phyloP scores from a whole-genome alignment of 2,888 invertebrate genomes.

The Tinea trinotella region DNA sequence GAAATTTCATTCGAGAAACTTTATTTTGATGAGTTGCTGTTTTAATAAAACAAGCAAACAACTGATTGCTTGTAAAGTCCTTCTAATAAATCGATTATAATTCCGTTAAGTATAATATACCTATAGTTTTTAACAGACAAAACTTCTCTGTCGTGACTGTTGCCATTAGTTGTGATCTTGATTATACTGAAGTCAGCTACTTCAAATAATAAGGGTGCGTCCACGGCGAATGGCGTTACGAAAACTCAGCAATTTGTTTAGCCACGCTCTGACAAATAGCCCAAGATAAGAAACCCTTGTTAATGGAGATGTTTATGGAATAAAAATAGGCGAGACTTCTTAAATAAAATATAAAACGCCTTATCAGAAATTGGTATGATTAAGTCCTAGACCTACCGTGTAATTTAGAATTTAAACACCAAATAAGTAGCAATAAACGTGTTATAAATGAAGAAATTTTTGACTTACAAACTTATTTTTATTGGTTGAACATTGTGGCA shows the following conservation, averaged over 20 bases:
- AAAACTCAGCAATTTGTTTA: conserved; percentile 50
- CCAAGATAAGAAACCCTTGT: conserved; percentile 51
- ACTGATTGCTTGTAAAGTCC: no score
- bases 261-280: conserved; percentile 54
- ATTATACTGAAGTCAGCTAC: conserved; percentile 12
- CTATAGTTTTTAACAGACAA: conserved; percentile 12
- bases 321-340: conserved; percentile 27
- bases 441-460: no score
- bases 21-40: no score
- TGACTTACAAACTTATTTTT: no score
- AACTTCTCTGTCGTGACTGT: conserved; percentile 37
- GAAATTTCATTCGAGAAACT: no score
- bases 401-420: background rate
- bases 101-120: background rate
- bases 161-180: conserved; percentile 35
- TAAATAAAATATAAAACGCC: conserved; percentile 10
- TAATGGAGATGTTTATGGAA: conserved; percentile 48
- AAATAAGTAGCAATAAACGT: background rate
- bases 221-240: conserved; percentile 23
- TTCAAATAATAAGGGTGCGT: conserved; percentile 44
- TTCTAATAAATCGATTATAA: background rate
- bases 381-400: background rate
- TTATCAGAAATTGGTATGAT: background rate
- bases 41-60: no score
- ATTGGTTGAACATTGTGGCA: no score